Evolutionary conservation across 2,797 vertebrate genomes (phyloP), one percentile per base, ranked within the genome.

Genomic region (Pantherophis alleghaniensis): DNA sequence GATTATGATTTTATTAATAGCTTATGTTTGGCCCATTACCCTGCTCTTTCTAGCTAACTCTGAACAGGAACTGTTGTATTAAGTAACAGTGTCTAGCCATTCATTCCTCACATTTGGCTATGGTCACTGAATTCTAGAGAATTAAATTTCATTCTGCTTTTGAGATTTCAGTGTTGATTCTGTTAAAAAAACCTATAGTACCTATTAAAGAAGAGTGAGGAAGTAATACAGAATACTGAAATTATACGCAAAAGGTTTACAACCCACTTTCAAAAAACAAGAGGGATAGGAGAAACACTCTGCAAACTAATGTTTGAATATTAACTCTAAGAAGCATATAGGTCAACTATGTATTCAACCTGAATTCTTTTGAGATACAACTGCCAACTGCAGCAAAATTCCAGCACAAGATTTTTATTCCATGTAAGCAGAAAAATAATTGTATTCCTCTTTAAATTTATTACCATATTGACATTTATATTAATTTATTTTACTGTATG

Each of bases 391-490:
- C 97, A 95, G 95, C 95, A 96, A 97, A 97, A 97, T 97, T 97
- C 95, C 96, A 97, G 94, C 95, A 96, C 24, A 97, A 93, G 94
- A 96, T 96, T 97, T 98, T 97, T 97, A 96, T 96, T 95, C 93
- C 91, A 56, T 86, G 92, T 93, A 94, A 97, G 95, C 93, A 96
- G 94, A 97, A 97, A 97, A 96, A 96, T 96, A 97, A 97, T 96
- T 95, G 95, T 95, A 97, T 95, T 97, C 95, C 94, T 95, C 89
- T 95, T 96, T 12, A 95, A 94, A 88, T 87, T 96, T 97, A 97
- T 96, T 96, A 96, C 96, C 96, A 95, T 96, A 96, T 91, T 94
- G 96, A 97, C 94, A 97, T 96, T 96, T 97, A 97, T 96, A 97
- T 97, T 97, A 96, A 96, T 96, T 97, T 95, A 96, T 96, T 96